Evolutionary conservation across 2,797 vertebrate genomes (phyloP).

Genomic region (Danio kyathit): DNA sequence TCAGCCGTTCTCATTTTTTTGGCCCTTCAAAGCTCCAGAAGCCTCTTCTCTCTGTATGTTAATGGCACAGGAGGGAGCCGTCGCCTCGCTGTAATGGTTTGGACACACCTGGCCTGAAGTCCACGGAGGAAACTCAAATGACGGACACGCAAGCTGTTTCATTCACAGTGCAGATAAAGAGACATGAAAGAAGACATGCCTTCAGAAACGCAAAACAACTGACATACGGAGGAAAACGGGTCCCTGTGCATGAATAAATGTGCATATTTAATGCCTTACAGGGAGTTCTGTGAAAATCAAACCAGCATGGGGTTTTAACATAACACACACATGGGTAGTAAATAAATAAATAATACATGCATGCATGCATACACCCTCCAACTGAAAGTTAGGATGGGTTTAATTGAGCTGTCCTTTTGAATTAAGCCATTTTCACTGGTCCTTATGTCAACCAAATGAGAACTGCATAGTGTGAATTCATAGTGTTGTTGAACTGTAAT

Average conservation of each 20-base stretch:
- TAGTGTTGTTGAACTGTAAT: too few species aligned
- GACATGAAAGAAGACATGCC: slow-evolving; percentile 3
- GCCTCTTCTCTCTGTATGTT: slow-evolving; percentile 27
- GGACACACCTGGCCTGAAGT: slow-evolving; percentile 43
- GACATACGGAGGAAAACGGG: not conserved
- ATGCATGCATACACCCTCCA: too few species aligned
- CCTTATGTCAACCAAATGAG: too few species aligned
- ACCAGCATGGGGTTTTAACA: not conserved
- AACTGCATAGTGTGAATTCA: too few species aligned
- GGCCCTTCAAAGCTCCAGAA: slow-evolving; percentile 26
- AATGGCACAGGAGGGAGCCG: slow-evolving; percentile 44
- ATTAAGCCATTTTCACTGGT: too few species aligned
- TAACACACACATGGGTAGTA: not conserved
- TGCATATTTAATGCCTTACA: not conserved
- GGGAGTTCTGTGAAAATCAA: slow-evolving; percentile 8
- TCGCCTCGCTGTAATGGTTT: slow-evolving; percentile 15
- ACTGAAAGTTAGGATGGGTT: too few species aligned
- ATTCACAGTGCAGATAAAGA: slow-evolving; percentile 26
- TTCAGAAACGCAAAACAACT: not conserved
- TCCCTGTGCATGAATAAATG: slow-evolving; percentile 8
- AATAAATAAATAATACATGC: too few species aligned
- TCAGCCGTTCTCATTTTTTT: not conserved
- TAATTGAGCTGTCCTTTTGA: too few species aligned
- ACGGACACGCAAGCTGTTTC: slow-evolving; percentile 34
- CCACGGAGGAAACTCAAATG: slow-evolving; percentile 31